phyloP scores from a whole-genome alignment of 2,888 invertebrate genomes.

The Camponotus fellah region DNA sequence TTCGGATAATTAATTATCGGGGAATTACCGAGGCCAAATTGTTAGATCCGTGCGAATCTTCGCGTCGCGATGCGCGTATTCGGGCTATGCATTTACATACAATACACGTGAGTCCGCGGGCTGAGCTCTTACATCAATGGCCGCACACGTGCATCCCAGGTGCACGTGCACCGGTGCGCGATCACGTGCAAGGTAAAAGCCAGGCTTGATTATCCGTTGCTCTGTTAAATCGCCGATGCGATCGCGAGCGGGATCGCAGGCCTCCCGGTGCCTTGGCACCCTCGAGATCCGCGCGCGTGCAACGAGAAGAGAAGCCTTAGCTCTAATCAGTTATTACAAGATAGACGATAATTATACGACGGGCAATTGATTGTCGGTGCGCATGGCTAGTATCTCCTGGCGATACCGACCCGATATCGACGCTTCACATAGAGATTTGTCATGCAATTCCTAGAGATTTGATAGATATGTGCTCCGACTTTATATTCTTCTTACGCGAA shows the following conservation, averaged over 20 bases:
- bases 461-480: not conserved
- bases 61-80: not conserved
- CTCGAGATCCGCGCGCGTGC: not conserved
- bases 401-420: slow-evolving; percentile 9
- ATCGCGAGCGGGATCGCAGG: not conserved
- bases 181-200: slow-evolving; percentile 63
- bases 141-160: slow-evolving; percentile 31
- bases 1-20: slow-evolving; percentile 31
- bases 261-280: not conserved
- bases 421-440: not conserved
- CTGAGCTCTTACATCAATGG: not conserved
- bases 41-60: not conserved
- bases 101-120: not conserved
- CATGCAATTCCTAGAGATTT: not conserved
- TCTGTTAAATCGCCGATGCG: slow-evolving; percentile 28
- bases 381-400: slow-evolving; percentile 14
- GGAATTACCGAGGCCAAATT: not conserved
- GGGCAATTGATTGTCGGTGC: slow-evolving; percentile 23
- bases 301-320: not conserved
- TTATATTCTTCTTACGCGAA: not conserved
- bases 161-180: slow-evolving; percentile 58
- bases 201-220: slow-evolving; percentile 63
- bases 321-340: slow-evolving; percentile 25
- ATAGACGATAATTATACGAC: slow-evolving; percentile 31
- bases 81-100: not conserved